Evolutionary conservation across 2,113 vertebrate species (phyloP), one percentile per base, ranked within the genome.

Genomic region (Kryptolebias marmoratus): DNA sequence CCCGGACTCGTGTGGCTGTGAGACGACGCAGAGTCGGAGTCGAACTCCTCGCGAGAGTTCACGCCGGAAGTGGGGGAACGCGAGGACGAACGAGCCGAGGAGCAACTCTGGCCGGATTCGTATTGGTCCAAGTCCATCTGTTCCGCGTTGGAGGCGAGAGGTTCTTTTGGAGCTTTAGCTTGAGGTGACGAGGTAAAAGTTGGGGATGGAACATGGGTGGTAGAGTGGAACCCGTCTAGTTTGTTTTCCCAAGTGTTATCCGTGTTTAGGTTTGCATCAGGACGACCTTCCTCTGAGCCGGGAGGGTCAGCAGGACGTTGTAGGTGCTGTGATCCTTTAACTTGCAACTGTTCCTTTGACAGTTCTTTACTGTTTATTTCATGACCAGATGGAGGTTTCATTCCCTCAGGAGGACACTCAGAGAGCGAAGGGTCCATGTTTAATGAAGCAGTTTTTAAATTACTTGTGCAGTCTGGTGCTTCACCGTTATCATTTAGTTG

Each of bases 211-310:
- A 47, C 47, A 2, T 2, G 12, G 11, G 27, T 0, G 6, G 16
- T 42, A 31, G 64, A 74, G 49, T 49, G 15, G 22, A 55, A 54
- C 5, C 58, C 55, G 39, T 62, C 30, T 4, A 48, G 52, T 13
- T 50, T 22, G 4, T 54, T 39, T 27, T 82, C 61, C 11, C 10
- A 2, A 13, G 56, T 50, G 52, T 27, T 39, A 47, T 64, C 39
- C 12, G 79, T 60, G 11, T 71, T 79, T 6, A 63, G 87, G 12
- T 22, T 53, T 66, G 39, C 15, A 42, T 22, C 44, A 58, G 32
- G 59, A 58, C 77, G 71, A 52, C 48, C 12, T 27, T 82, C 63
- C 31, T 84, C 77, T 3, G 71, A 69, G 62, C 67, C 54, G 42
- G 72, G 59, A 75, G 63, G 58, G 44, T 78, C 62, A 16, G 64